Evolutionary conservation across 2,888 invertebrate species (phyloP).

Genomic region (Nemotelus nigrinus): DNA sequence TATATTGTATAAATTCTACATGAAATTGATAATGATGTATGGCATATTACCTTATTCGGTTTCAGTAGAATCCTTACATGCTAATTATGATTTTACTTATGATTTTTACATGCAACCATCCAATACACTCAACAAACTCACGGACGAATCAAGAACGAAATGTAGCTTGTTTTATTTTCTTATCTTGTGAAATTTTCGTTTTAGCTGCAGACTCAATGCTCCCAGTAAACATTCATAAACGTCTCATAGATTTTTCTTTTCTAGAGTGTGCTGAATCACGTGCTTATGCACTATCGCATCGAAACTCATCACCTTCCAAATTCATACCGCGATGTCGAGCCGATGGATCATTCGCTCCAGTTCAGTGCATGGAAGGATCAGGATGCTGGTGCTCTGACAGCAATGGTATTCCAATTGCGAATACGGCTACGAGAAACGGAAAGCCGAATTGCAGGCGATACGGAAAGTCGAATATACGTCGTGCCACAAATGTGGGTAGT

Average conservation of each 20-base stretch:
- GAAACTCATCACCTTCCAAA: slow-evolving; percentile 66
- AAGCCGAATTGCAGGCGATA: slow-evolving; percentile 74
- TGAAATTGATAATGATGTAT: too few species aligned
- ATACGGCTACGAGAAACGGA: slow-evolving; percentile 78
- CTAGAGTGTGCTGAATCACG: slow-evolving; percentile 67
- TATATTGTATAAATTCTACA: too few species aligned
- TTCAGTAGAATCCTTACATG: too few species aligned
- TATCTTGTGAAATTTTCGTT: neutral
- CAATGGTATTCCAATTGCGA: slow-evolving; percentile 82
- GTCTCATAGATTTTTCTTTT: slow-evolving; percentile 26
- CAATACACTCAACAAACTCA: too few species aligned
- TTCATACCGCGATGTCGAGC: slow-evolving; percentile 82
- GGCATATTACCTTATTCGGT: too few species aligned
- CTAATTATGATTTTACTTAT: too few species aligned
- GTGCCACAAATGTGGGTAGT: slow-evolving; percentile 69
- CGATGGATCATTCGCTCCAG: slow-evolving; percentile 85
- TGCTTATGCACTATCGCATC: slow-evolving; percentile 62
- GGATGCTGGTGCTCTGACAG: slow-evolving; percentile 93
- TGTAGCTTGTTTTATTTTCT: too few species aligned
- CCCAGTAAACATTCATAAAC: neutral
- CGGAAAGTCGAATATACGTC: slow-evolving; percentile 70
- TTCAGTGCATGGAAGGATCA: slow-evolving; percentile 84
- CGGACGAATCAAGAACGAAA: too few species aligned
- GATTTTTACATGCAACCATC: too few species aligned
- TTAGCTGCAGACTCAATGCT: neutral